These are phyloP conservation scores for Oscheius sp. DNA, from an alignment of 2,888 invertebrate species.

Conservation along the genomic window DNA sequence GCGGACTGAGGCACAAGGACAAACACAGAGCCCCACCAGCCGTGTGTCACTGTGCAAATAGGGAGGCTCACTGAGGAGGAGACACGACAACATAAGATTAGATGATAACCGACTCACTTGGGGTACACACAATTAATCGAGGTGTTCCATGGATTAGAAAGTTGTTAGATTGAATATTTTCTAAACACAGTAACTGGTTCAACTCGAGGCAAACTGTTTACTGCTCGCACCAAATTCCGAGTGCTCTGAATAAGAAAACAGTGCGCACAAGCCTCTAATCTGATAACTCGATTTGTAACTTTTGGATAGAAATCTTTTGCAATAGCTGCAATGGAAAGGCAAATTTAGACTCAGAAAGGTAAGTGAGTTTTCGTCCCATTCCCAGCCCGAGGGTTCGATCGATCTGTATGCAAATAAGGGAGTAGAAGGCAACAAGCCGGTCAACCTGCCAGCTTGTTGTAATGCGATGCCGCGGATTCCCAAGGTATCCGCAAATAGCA, in stretches of 20 bases:
- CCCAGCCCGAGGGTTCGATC: slow-evolving; percentile 22
- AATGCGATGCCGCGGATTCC: slow-evolving; percentile 2
- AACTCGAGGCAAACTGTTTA: too few relatives aligned
- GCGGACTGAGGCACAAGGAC: slow-evolving; percentile 23
- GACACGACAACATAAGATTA: slow-evolving; percentile 36
- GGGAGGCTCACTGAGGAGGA: slow-evolving; percentile 8
- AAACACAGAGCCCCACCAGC: slow-evolving; percentile 22
- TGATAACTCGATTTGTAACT: too few relatives aligned
- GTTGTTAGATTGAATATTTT: too few relatives aligned
- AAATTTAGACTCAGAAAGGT: too few relatives aligned
- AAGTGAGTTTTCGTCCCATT: too few relatives aligned
- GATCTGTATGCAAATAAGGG: slow-evolving; percentile 34
- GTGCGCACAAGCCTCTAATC: too few relatives aligned
- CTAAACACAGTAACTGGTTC: too few relatives aligned
- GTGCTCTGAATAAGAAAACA: too few relatives aligned
- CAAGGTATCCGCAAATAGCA: background rate
- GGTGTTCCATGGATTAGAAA: background rate
- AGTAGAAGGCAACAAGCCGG: background rate
- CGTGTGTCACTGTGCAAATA: slow-evolving; percentile 38
- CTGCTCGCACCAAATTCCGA: too few relatives aligned
- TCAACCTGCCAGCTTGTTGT: background rate
- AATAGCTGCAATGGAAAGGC: too few relatives aligned
- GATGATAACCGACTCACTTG: slow-evolving; percentile 22
- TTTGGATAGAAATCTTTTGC: too few relatives aligned
- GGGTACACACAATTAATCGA: background rate